A percentile compares a stretch with the other conserved stretches of the same genome.
Evolutionary conservation across 2,113 vertebrate genomes (phyloP).

Genomic region (Crotalus horridus): DNA sequence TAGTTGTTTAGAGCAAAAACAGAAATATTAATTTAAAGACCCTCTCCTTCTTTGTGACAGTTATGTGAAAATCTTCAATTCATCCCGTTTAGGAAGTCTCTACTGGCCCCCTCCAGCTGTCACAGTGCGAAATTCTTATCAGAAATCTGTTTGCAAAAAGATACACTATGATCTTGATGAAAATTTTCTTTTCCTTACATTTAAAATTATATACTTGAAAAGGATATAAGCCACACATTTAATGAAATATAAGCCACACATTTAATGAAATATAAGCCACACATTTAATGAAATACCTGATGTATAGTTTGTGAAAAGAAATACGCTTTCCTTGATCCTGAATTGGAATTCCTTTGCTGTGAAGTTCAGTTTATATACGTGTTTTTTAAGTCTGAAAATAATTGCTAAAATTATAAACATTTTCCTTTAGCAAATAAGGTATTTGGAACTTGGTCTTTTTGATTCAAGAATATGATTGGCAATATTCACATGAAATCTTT

Average conservation of each 20-base stretch:
- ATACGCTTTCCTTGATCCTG: neutral
- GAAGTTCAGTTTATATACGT: neutral
- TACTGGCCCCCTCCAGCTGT: neutral
- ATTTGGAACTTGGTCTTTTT: neutral
- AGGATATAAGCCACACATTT: neutral
- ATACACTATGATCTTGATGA: neutral
- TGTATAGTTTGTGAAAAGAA: neutral
- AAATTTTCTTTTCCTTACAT: neutral
- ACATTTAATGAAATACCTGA: neutral
- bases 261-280: neutral
- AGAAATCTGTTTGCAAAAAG: neutral
- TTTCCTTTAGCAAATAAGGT: neutral
- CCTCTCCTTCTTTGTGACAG: neutral
- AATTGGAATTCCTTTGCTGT: neutral
- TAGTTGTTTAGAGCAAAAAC: neutral
- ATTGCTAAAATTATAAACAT: neutral
- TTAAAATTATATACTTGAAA: neutral
- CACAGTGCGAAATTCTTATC: neutral
- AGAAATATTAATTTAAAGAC: neutral
- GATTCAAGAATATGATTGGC: neutral
- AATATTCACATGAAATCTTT: neutral
- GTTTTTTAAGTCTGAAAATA: neutral
- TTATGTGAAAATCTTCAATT: neutral
- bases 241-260: neutral
- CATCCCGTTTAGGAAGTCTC: neutral